Base-by-base conservation (phyloP, 2,888 invertebrate genomes). In the Boloria selene region DNA sequence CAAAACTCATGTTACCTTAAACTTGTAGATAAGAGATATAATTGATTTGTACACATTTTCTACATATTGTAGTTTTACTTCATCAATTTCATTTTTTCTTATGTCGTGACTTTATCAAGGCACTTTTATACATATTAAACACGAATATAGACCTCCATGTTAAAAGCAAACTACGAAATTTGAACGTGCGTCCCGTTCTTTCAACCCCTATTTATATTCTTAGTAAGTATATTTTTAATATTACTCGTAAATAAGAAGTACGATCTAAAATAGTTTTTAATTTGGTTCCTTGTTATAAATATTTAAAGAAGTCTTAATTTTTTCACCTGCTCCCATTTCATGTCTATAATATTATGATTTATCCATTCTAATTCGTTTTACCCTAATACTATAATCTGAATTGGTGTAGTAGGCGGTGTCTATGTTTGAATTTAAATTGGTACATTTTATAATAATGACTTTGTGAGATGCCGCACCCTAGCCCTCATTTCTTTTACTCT, bases 341-440 rank as follows among this genome's bases (percentile, higher is more conserved):
- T 44, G 31, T 18, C 44, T 65, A 52, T 58, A 68, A 66, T 56
- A 47, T 68, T 51, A 52, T 49, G 26, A 49, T 69, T 58, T 67
- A 61, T 60, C 67, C 69, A 70, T 65, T 71, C 67, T 70, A 73
- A 76, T 76, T 73, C 70, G 68, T 71, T 73, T 72, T 71, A 71
- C 70, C 70, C 70, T 74, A 70, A 75, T 70, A 73, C 71, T 73
- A 75, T 72, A 73, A 78, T 72, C 74, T 71, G 67, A 75, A 76
- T 74, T 80, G 79, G 75, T 74, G 78, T 78, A 38, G 31, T 38
- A 77, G 78, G 75, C 76, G 75, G 72, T 78, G 74, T 85, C 88
- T 84, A 83, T 81, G 81, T 86, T 86, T 84, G 87, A 88, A 87
- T 90, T 86, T 88, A 89, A 87, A 89, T 87, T 86, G 83, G 82